Evolutionary conservation across 1,140 invertebrate species (phyloP).

Genomic region (Xylocopa sonorina): DNA sequence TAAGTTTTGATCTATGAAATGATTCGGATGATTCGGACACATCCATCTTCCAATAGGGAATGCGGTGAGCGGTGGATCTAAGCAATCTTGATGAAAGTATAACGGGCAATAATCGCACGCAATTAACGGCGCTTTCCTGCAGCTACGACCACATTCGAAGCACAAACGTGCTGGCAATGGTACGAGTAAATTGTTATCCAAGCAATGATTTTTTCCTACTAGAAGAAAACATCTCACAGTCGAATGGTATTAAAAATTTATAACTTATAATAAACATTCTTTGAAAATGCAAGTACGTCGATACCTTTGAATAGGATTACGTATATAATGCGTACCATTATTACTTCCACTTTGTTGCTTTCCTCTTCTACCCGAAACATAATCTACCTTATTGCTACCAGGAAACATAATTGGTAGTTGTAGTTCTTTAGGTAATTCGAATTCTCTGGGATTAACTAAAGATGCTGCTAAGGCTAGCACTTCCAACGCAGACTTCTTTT

Average conservation of each 20-base stretch:
- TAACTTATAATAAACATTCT: neutral
- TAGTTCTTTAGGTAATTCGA: constrained; percentile 92
- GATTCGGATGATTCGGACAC: constrained; percentile 98
- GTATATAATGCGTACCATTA: constrained; percentile 72
- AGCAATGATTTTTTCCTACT: constrained; percentile 83
- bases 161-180: constrained; percentile 92
- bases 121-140: constrained; percentile 90
- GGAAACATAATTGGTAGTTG: constrained; percentile 90
- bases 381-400: constrained; percentile 87
- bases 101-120: constrained; percentile 97
- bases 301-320: no score
- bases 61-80: constrained; percentile 94
- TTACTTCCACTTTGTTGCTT: constrained; percentile 67
- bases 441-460: constrained; percentile 93
- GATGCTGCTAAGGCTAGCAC: constrained; percentile 90
- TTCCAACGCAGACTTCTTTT: constrained; percentile 86
- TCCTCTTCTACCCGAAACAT: constrained; percentile 74
- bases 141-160: constrained; percentile 92
- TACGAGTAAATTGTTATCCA: constrained; percentile 90
- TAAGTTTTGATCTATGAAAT: constrained; percentile 92
- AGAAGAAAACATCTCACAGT: constrained; percentile 37
- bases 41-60: constrained; percentile 95
- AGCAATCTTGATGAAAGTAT: constrained; percentile 95
- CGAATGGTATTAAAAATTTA: constrained; percentile 10
- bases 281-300: constrained; percentile 7